phyloP scores from a whole-genome alignment of 2,113 vertebrate genomes.

The Aegithalos caudatus region DNA sequence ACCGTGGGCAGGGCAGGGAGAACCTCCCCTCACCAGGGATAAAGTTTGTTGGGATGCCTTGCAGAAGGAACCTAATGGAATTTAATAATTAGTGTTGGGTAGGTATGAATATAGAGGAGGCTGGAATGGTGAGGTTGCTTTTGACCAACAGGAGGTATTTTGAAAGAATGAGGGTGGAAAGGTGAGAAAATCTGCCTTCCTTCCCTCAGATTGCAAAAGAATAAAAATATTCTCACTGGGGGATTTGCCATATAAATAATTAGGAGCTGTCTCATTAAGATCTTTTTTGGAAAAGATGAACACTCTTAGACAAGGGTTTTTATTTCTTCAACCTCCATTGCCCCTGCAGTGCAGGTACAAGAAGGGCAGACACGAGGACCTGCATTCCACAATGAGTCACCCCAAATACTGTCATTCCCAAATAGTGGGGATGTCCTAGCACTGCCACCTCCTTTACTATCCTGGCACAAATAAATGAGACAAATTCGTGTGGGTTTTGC shows the following conservation, averaged over 20 bases:
- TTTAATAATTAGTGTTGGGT: neutral
- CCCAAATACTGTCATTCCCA: neutral
- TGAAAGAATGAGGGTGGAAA: neutral
- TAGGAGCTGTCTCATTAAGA: neutral
- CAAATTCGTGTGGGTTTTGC: neutral
- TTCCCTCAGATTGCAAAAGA: neutral
- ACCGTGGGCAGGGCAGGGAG: neutral
- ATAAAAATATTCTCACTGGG: neutral
- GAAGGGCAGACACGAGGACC: neutral
- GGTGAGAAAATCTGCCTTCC: neutral
- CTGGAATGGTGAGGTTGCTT: neutral
- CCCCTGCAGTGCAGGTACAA: fast-evolving
- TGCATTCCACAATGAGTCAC: neutral
- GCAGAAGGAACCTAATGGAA: neutral
- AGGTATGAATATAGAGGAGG: neutral
- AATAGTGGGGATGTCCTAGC: neutral
- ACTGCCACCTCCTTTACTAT: neutral
- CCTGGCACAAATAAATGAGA: neutral
- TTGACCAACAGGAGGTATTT: neutral
- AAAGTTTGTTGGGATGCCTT: neutral
- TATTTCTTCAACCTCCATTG: neutral
- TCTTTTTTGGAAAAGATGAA: neutral
- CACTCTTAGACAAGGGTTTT: neutral
- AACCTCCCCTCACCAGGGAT: neutral
- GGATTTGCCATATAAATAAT: neutral